Base-by-base conservation (phyloP, 2,797 vertebrate species). In the Nannoperca obscura region DNA sequence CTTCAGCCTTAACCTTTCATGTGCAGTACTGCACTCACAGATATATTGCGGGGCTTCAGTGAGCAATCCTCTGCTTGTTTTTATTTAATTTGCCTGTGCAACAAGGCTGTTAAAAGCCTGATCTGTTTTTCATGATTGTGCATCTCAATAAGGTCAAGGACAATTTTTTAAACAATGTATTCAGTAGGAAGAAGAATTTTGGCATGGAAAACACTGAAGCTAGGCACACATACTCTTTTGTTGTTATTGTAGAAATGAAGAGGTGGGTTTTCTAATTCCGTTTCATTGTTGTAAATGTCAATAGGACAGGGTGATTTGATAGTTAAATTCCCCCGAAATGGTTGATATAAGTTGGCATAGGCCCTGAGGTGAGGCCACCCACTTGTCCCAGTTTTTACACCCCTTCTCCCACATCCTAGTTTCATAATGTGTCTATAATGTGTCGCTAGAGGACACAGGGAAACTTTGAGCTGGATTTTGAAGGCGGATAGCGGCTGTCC, bases 311-410 rank as follows among this genome's bases (percentile, higher is more conserved):
- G 27, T 27, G 32, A 61, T 72, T 75, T 38, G 34, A 71, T 53
- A 5, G 38, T 85, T 78, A 19, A 70, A 65, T 71, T 58, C 30
- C 32, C 38, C 59, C 5, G 11, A 71, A 82, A 76, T 55, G 52
- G 70, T 84, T 84, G 69, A 80, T 86, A 61, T 50, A 71, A 89
- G 90, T 81, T 78, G 76, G 85, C 79, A 84, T 59, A 60, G 63
- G 65, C 81, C 84, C 59, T 63, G 84, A 86, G 82, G 72, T 86
- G 80, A 85, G 67, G 75, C 85, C 85, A 86, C 87, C 86, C 89
- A 84, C 86, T 81, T 86, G 76, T 87, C 83, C 89, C 82, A 87
- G 69, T 79, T 88, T 82, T 81, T 20, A 76, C 72, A 71, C 83
- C 73, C 59, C 36, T 65, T 73, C 62, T 52, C 79, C 69, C 75